Conservation (phyloP, 2,113 vertebrate genomes). For the Elgaria multicarinata region DNA sequence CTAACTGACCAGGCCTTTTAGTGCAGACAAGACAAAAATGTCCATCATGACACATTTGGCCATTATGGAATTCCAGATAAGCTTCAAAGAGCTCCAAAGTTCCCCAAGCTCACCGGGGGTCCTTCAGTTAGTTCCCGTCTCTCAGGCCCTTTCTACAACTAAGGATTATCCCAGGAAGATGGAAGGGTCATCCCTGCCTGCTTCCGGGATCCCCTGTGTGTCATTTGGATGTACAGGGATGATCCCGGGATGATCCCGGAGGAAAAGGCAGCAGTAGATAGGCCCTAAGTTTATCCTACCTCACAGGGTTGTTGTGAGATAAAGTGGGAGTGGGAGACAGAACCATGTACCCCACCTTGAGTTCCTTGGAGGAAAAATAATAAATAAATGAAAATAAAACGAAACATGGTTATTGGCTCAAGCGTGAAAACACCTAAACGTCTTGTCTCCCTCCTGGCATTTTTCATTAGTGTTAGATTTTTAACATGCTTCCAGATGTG, state of each 20-base stretch:
- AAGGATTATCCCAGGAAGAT: too few relatives aligned
- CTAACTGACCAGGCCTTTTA: too few relatives aligned
- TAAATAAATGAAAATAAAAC: background rate
- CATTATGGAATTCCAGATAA: too few relatives aligned
- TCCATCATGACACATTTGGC: too few relatives aligned
- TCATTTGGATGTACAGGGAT: too few relatives aligned
- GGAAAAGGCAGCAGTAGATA: too few relatives aligned
- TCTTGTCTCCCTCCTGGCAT: background rate
- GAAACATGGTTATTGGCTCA: background rate
- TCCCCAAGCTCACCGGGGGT: background rate
- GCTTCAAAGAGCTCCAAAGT: background rate
- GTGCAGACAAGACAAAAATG: too few relatives aligned
- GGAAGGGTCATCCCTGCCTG: too few relatives aligned
- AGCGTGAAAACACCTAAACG: too few relatives aligned
- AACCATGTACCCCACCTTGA: background rate
- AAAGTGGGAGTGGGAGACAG: background rate
- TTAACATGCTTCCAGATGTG: background rate
- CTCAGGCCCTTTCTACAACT: too few relatives aligned
- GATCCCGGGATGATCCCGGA: too few relatives aligned
- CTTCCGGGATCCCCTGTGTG: too few relatives aligned
- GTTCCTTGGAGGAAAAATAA: background rate
- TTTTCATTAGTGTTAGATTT: background rate
- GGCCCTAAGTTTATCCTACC: background rate
- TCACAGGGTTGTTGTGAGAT: background rate
- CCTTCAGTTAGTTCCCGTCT: background rate